phyloP scores from a whole-genome alignment of 2,113 vertebrate genomes.

The Aplodontia rufa region DNA sequence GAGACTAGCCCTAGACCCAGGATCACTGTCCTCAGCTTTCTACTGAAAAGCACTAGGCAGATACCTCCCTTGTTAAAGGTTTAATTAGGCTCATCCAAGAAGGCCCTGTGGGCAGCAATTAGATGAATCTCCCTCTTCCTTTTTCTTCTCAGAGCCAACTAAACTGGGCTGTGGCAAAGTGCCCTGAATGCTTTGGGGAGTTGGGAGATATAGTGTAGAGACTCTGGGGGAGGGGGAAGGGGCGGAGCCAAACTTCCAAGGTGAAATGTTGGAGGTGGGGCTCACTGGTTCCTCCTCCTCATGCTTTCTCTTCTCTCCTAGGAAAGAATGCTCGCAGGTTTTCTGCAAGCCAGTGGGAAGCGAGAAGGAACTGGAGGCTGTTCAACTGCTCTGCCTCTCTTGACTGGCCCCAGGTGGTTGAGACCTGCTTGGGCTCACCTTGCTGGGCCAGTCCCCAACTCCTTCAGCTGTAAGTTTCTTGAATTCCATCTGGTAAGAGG shows the following conservation, averaged over 20 bases:
- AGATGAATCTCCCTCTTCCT: neutral
- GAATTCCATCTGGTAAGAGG: constrained; percentile 53
- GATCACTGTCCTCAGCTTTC: constrained; percentile 20
- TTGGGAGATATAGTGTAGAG: constrained; percentile 20
- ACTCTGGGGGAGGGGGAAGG: neutral
- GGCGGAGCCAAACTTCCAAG: neutral
- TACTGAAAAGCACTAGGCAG: neutral
- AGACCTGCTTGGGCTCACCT: constrained; percentile 91
- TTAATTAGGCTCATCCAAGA: constrained; percentile 12
- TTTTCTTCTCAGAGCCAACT: constrained; percentile 40
- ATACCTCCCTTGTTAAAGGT: neutral
- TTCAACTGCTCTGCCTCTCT: constrained; percentile 87
- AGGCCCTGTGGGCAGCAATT: neutral
- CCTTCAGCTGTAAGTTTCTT: constrained; percentile 89
- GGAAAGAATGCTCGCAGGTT: constrained; percentile 75
- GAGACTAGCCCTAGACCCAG: constrained; percentile 45
- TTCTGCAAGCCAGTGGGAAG: constrained; percentile 80
- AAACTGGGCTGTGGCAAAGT: constrained; percentile 10
- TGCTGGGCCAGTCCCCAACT: constrained; percentile 91
- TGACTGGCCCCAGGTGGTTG: constrained; percentile 90
- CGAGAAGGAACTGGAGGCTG: constrained; percentile 85
- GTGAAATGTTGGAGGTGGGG: neutral
- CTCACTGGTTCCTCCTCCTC: constrained; percentile 43
- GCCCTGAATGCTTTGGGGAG: neutral
- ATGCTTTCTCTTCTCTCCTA: constrained; percentile 58